These are phyloP conservation scores for Rhea americana DNA, from an alignment of 2,113 vertebrate species.

Conservation along the genomic window DNA sequence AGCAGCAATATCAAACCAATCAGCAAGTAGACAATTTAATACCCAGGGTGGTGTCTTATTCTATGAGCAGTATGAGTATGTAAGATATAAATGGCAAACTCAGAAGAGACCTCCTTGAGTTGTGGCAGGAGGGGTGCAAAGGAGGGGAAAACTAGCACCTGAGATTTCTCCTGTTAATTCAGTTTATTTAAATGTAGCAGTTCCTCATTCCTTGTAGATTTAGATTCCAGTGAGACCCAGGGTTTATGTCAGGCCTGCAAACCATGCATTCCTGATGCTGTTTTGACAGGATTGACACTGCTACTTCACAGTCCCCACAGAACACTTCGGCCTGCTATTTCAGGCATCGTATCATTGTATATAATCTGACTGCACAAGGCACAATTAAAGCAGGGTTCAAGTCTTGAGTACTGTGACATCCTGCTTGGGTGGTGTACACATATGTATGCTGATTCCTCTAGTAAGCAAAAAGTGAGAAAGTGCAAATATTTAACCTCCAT, in stretches of 20 bases:
- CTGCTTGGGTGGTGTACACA: neutral
- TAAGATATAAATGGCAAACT: neutral
- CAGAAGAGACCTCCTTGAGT: neutral
- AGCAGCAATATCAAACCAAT: neutral
- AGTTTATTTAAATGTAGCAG: neutral
- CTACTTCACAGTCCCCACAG: neutral
- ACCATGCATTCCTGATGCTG: neutral
- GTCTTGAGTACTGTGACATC: neutral
- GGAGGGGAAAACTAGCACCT: neutral
- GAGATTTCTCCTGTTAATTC: neutral
- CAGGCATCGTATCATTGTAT: neutral
- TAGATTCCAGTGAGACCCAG: neutral
- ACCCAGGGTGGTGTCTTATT: neutral
- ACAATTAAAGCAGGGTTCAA: neutral
- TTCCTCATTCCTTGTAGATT: neutral
- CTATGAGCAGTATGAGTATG: neutral
- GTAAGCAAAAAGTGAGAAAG: neutral
- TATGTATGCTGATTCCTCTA: neutral
- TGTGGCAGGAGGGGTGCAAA: neutral
- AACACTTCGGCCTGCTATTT: neutral
- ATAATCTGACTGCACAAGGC: neutral
- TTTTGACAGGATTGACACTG: neutral
- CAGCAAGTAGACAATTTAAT: neutral
- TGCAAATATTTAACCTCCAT: neutral
- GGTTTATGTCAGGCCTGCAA: neutral